Percentiles rank a stretch among this genome's conserved stretches.
Evolutionary conservation across 2,888 invertebrate species (phyloP).

Genomic region (Watsonalla cultraria): DNA sequence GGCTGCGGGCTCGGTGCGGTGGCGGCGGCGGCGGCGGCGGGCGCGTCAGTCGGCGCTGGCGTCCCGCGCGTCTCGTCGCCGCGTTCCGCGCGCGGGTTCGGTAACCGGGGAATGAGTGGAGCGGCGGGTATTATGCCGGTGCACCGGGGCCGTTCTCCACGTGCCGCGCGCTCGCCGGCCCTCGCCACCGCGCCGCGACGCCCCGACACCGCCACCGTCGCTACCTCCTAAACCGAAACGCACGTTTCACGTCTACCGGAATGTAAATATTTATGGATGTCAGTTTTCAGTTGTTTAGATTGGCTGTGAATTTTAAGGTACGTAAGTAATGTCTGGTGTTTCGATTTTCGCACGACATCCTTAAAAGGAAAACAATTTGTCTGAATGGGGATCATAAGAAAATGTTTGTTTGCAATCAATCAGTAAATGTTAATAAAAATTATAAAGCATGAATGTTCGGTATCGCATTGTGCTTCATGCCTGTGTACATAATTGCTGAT

Average conservation of each 20-base stretch:
- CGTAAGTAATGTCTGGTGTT: conserved; percentile 64
- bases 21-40: conserved; percentile 22
- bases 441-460: conserved; percentile 60
- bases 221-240: conserved; percentile 47
- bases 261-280: conserved; percentile 79
- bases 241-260: conserved; percentile 63
- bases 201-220: conserved; percentile 37
- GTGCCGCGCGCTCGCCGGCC: conserved; percentile 52
- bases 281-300: conserved; percentile 78
- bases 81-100: conserved; percentile 28
- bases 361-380: conserved; percentile 23
- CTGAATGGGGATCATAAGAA: conserved; percentile 5
- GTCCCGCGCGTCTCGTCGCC: conserved; percentile 28
- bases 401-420: not conserved
- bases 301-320: conserved; percentile 78
- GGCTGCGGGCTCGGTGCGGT: conserved; percentile 27
- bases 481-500: conserved; percentile 64
- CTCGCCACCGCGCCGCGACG: conserved; percentile 40
- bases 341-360: conserved; percentile 54
- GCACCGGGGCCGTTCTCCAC: conserved; percentile 55
- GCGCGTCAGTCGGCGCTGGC: conserved; percentile 43
- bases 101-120: conserved; percentile 37
- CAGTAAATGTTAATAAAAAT: conserved; percentile 33
- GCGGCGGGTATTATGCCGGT: conserved; percentile 64
- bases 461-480: conserved; percentile 63